phyloP scores from a whole-genome alignment of 2,797 vertebrate genomes.

The Syndactyla subalaris region DNA sequence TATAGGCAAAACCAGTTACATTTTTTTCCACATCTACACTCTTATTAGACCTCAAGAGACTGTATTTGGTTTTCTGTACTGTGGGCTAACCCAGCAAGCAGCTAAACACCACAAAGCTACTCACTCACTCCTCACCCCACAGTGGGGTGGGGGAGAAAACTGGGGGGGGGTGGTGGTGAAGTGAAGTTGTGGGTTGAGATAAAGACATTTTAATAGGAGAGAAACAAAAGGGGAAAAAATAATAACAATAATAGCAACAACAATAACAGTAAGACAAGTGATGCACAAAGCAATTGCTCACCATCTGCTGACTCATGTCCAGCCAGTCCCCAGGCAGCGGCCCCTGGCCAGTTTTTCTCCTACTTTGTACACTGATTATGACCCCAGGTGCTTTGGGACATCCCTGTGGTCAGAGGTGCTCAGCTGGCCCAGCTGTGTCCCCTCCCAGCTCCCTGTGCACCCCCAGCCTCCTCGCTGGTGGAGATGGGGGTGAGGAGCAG shows the following conservation, averaged over 20 bases:
- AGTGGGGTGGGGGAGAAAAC: background rate
- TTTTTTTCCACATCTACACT: background rate
- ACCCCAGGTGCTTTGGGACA: background rate
- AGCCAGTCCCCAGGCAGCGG: background rate
- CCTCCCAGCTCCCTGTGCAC: background rate
- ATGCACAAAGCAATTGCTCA: background rate
- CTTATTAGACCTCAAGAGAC: background rate
- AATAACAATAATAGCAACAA: background rate
- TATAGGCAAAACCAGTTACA: background rate
- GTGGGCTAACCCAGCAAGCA: background rate
- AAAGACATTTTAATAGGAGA: background rate
- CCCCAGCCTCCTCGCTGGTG: background rate
- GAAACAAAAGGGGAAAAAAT: background rate
- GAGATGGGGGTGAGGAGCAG: too few relatives aligned
- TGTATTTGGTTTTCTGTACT: background rate
- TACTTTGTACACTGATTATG: too few relatives aligned
- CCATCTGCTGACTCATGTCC: background rate
- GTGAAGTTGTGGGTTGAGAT: background rate
- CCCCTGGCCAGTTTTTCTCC: background rate
- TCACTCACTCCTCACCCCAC: fast-evolving
- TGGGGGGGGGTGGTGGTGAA: background rate
- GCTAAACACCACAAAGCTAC: background rate
- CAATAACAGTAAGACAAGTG: background rate
- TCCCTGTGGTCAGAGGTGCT: background rate
- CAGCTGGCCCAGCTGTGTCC: background rate